phyloP scores from a whole-genome alignment of 2,888 invertebrate species.

The Chaetogeoica ovagalla region DNA sequence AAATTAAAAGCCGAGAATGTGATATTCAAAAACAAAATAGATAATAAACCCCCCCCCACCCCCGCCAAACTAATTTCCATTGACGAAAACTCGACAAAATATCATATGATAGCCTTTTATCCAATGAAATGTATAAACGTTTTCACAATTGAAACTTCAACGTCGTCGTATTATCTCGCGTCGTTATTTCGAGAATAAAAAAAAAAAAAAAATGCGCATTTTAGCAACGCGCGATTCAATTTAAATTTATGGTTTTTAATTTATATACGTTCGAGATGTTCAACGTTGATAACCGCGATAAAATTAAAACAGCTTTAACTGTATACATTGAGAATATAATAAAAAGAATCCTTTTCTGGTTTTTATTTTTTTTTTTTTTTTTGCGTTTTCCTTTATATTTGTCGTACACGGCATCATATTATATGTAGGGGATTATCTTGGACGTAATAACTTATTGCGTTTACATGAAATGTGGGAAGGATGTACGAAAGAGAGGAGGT shows the following conservation, averaged over 20 bases:
- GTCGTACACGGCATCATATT: conserved; percentile 26
- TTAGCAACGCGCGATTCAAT: conserved; percentile 28
- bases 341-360: too few relatives aligned
- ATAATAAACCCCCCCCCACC: neutral
- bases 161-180: conserved; percentile 5
- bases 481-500: conserved; percentile 32
- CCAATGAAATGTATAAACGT: neutral
- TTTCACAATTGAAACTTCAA: conserved; percentile 32
- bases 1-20: neutral
- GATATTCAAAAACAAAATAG: neutral
- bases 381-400: conserved; percentile 47
- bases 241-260: conserved; percentile 34
- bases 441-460: conserved; percentile 53
- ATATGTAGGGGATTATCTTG: conserved; percentile 45
- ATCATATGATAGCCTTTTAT: neutral
- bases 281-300: conserved; percentile 24
- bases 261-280: conserved; percentile 29
- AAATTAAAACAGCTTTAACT: conserved; percentile 44
- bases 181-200: conserved; percentile 1
- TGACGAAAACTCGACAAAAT: neutral
- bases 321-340: neutral
- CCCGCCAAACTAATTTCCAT: neutral
- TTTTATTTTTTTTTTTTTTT: too few relatives aligned
- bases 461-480: conserved; percentile 51
- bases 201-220: neutral